Percentiles rank a stretch among this genome's conserved stretches.
Conservation (phyloP, 1,140 invertebrate genomes). For the Latrodectus geometricus region DNA sequence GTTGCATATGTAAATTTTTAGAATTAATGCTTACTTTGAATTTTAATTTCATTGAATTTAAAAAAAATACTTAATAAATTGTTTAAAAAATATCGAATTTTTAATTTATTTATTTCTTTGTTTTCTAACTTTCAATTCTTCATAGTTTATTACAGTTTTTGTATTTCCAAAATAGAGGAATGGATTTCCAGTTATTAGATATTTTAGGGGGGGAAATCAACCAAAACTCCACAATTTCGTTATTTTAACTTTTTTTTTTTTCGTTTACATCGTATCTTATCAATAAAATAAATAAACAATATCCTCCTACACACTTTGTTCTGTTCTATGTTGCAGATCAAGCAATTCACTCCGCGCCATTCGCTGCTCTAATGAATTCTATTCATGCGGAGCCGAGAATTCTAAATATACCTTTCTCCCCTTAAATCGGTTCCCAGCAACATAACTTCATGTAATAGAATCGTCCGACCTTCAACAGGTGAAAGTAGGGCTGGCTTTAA, state of each 20-base stretch:
- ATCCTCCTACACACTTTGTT: not conserved
- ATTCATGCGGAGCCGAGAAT: constrained; percentile 49
- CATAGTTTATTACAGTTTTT: too few relatives aligned
- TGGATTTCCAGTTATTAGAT: too few relatives aligned
- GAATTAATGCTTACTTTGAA: too few relatives aligned
- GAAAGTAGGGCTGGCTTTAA: constrained; percentile 38
- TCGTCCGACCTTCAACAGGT: constrained; percentile 58
- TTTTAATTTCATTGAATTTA: too few relatives aligned
- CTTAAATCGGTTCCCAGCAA: not conserved
- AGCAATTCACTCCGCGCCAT: constrained; percentile 6
- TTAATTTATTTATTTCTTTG: too few relatives aligned
- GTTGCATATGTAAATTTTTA: too few relatives aligned
- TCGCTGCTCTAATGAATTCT: constrained; percentile 52
- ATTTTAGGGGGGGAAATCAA: too few relatives aligned
- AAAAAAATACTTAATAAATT: too few relatives aligned
- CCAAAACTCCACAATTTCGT: not conserved
- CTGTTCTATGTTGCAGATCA: not conserved
- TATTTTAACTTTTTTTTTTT: not conserved
- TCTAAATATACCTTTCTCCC: constrained; percentile 30
- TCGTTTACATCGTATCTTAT: not conserved
- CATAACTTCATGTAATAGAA: constrained; percentile 27
- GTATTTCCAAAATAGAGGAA: too few relatives aligned
- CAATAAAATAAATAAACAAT: not conserved
- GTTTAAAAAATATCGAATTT: too few relatives aligned
- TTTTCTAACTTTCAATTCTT: too few relatives aligned